A percentile compares a stretch with the other conserved stretches of the same genome.
These are phyloP conservation scores for Drosophila anomalata DNA, from an alignment of 2,888 invertebrate species.

Conservation along the genomic window DNA sequence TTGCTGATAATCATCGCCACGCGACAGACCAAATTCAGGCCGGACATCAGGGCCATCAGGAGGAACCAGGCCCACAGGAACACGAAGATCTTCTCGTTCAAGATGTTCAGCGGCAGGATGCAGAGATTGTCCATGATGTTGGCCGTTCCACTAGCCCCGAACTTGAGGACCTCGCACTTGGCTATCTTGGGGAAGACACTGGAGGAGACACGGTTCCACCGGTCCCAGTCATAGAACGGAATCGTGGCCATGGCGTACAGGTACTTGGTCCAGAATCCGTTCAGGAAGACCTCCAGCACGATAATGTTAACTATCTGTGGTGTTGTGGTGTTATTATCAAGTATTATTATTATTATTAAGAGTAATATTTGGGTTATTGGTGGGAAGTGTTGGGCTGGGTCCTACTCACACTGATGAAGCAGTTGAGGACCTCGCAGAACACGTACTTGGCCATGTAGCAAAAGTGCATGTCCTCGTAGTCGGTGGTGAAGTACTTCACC, in stretches of 20 bases:
- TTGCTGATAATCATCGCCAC: constrained; percentile 85
- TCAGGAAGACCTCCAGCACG: constrained; percentile 79
- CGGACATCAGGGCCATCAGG: constrained; percentile 87
- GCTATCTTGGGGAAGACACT: constrained; percentile 87
- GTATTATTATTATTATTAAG: too few species aligned
- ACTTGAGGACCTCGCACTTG: constrained; percentile 94
- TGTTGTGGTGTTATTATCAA: too few species aligned
- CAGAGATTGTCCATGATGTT: constrained; percentile 92
- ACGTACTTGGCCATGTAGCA: constrained; percentile 88
- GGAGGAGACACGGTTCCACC: constrained; percentile 81
- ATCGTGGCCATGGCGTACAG: constrained; percentile 76
- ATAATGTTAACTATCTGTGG: constrained; percentile 78
- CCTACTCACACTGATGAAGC: constrained; percentile 89
- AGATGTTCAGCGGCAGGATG: constrained; percentile 90
- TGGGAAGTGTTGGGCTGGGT: neutral
- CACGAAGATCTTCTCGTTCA: constrained; percentile 91
- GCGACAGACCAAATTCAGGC: constrained; percentile 88
- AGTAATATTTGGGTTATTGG: too few species aligned
- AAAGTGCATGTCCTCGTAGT: constrained; percentile 80
- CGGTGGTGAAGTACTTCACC: constrained; percentile 80
- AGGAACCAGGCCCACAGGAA: constrained; percentile 91
- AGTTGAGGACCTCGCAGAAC: constrained; percentile 90
- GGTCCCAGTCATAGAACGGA: constrained; percentile 79
- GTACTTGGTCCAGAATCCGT: constrained; percentile 82
- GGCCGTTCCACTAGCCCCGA: constrained; percentile 92